A percentile compares a stretch with the other conserved stretches of the same genome.
Conservation (phyloP, 2,888 invertebrate species). For the Eurytoma californica region DNA sequence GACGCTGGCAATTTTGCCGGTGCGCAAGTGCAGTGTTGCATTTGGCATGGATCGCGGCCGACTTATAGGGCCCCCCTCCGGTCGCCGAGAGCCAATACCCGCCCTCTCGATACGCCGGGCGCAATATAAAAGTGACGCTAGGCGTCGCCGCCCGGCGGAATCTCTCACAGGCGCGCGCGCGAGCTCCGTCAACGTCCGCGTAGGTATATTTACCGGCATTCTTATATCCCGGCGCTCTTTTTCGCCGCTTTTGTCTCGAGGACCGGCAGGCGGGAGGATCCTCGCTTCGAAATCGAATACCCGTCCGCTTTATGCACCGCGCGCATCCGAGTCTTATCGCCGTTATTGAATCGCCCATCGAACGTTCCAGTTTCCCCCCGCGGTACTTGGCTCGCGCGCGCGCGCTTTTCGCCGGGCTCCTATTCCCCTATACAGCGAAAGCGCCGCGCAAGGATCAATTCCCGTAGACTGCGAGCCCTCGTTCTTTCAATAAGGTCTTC, state of each 20-base stretch:
- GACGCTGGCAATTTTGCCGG: conserved; percentile 29
- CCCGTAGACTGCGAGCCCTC: background rate
- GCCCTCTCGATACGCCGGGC: conserved; percentile 29
- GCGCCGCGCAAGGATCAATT: conserved; percentile 2
- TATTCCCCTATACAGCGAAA: conserved; percentile 30
- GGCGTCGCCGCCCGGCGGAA: conserved; percentile 33
- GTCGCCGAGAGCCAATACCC: conserved; percentile 46
- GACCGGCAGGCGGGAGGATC: no score
- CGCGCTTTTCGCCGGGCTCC: conserved; percentile 24
- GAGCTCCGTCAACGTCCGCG: conserved; percentile 43
- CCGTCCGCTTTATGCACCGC: conserved; percentile 10
- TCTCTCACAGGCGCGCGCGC: conserved; percentile 10
- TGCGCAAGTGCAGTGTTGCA: conserved; percentile 44
- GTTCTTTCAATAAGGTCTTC: background rate
- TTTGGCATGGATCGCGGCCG: conserved; percentile 40
- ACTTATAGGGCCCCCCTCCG: conserved; percentile 29
- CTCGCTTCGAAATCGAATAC: no score
- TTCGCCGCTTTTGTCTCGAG: background rate
- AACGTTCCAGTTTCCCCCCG: conserved; percentile 46
- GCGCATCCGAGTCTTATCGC: conserved; percentile 38
- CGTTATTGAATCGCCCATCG: conserved; percentile 54
- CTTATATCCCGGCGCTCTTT: conserved; percentile 24
- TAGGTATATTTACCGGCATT: conserved; percentile 51
- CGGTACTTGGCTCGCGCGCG: conserved; percentile 24
- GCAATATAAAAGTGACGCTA: conserved; percentile 41